These are phyloP conservation scores for Boulengeromyrus knoepffleri DNA, from an alignment of 2,113 vertebrate species.

Conservation along the genomic window DNA sequence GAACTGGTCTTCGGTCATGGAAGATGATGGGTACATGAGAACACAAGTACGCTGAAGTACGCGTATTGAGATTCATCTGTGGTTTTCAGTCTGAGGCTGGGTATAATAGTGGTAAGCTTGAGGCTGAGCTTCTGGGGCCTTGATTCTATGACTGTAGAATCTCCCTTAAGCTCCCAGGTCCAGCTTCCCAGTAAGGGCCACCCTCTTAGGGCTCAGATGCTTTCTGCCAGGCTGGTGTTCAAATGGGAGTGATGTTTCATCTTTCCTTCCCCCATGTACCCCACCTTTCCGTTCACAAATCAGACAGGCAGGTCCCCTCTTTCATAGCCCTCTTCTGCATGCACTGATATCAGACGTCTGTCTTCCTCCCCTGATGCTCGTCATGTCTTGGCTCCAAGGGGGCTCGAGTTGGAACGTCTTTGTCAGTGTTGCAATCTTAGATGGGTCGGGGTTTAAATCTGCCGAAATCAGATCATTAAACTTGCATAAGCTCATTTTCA, in stretches of 20 bases:
- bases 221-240: neutral
- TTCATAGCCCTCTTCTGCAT: neutral
- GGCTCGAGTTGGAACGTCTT: neutral
- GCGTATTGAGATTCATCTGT: neutral
- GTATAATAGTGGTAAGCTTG: neutral
- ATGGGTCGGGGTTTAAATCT: neutral
- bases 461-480: constrained; percentile 23
- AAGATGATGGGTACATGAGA: too few species aligned
- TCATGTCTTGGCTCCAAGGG: neutral
- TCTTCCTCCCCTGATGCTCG: neutral
- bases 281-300: neutral
- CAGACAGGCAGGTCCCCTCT: neutral
- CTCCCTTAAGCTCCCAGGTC: neutral
- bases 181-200: neutral
- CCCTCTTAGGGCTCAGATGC: neutral
- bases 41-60: too few species aligned
- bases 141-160: neutral
- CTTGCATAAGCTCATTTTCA: constrained; percentile 27
- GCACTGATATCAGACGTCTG: neutral
- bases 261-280: neutral
- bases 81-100: neutral
- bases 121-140: neutral
- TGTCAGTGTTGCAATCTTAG: neutral
- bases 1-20: too few species aligned
- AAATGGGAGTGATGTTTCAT: neutral